Conservation (phyloP, 1,140 invertebrate species). For the Eubasilissa regina region DNA sequence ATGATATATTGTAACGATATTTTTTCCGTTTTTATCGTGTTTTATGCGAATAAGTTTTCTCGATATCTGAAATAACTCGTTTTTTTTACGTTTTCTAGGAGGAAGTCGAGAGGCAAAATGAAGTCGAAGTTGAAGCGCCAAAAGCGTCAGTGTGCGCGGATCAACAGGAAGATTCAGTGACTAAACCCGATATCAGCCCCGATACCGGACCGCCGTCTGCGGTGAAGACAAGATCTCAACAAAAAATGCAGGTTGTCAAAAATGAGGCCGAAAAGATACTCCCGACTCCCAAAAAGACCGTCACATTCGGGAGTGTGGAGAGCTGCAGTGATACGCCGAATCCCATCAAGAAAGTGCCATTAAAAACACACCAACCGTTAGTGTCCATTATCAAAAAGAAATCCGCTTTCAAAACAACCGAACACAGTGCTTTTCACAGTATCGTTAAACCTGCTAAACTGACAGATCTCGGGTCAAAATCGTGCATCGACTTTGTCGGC, state of each 20-base stretch:
- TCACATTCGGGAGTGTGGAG: conserved; percentile 71
- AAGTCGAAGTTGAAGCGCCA: conserved; percentile 66
- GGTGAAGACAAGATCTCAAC: conserved; percentile 70
- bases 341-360: conserved; percentile 67
- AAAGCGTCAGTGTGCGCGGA: conserved; percentile 60
- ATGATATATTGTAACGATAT: conserved; percentile 4
- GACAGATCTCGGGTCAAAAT: conserved; percentile 71
- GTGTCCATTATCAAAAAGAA: conserved; percentile 72
- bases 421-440: conserved; percentile 69
- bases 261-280: conserved; percentile 61
- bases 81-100: conserved; percentile 65
- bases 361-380: conserved; percentile 69
- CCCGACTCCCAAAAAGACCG: conserved; percentile 71
- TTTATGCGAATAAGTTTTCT: neutral
- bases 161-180: conserved; percentile 5
- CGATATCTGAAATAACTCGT: conserved; percentile 24
- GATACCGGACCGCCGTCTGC: conserved; percentile 52
- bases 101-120: conserved; percentile 70
- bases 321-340: conserved; percentile 71
- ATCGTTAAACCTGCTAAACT: conserved; percentile 71
- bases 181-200: neutral
- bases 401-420: conserved; percentile 68
- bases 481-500: conserved; percentile 48
- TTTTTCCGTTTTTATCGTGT: neutral
- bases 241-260: conserved; percentile 69